Evolutionary conservation across 1,140 invertebrate species (phyloP).

Genomic region (Pogonomyrmex barbatus): DNA sequence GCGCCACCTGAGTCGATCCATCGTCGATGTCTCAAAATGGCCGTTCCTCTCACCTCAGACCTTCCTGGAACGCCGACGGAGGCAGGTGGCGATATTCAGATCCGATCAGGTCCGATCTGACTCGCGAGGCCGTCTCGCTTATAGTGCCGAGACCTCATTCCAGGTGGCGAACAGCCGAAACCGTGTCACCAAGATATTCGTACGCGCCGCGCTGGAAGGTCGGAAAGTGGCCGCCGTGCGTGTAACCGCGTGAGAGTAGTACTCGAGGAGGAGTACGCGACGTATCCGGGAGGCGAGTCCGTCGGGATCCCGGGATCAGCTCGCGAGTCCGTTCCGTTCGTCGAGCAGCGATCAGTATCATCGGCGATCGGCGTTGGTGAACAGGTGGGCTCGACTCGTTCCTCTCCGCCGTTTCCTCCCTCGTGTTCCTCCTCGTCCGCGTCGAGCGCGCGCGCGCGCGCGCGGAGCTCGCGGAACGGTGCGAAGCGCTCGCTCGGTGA

Average conservation of each 20-base stretch:
- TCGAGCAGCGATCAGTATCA: background rate
- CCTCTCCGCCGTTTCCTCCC: background rate
- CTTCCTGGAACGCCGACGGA: slow-evolving; percentile 74
- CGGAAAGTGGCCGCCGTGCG: slow-evolving; percentile 46
- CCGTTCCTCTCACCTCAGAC: slow-evolving; percentile 77
- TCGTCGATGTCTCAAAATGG: slow-evolving; percentile 74
- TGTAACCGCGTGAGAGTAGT: slow-evolving; percentile 7
- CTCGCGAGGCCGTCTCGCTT: slow-evolving; percentile 60
- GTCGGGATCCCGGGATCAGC: background rate
- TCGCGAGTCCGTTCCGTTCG: background rate
- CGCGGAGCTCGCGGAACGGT: slow-evolving; percentile 21
- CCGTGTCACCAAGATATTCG: slow-evolving; percentile 58
- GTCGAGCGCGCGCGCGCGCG: background rate
- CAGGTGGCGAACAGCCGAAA: slow-evolving; percentile 66
- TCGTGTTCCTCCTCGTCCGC: background rate
- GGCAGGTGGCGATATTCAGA: slow-evolving; percentile 73
- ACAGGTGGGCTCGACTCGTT: slow-evolving; percentile 21
- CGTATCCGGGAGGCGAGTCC: background rate
- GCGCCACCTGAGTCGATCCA: slow-evolving; percentile 72
- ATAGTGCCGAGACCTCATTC: slow-evolving; percentile 69
- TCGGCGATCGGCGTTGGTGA: slow-evolving; percentile 3
- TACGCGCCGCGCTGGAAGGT: slow-evolving; percentile 49
- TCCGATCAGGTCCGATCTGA: slow-evolving; percentile 60
- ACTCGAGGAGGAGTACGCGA: background rate
- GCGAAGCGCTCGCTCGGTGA: slow-evolving; percentile 63